Base-by-base conservation (phyloP, 2,113 vertebrate species). In the Podarcis raffonei region DNA sequence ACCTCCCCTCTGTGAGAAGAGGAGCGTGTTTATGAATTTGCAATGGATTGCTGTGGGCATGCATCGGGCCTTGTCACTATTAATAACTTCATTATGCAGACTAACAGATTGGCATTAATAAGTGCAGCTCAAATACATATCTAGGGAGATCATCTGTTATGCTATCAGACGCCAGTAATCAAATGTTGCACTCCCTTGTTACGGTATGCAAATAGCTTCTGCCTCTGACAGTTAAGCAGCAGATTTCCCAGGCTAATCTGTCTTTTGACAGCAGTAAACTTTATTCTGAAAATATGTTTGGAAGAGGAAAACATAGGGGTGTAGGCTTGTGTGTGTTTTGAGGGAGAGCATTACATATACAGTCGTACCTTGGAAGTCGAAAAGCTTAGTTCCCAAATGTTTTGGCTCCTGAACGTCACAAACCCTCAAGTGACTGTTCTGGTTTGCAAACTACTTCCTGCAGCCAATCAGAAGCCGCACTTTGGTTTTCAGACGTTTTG, bases 81-180 rank as follows among this genome's bases (percentile, higher is more conserved):
- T 75, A 89, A 83, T 88, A 74, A 80, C 78, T 66, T 6, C 30
- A 4, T 80, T 85, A 72, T 74, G 75, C 85, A 85, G 37, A 3
- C 0, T 8, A 86, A 91, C 81, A 87, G 87, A 82, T 57, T 42
- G 69, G 57, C 8, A 5, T 93, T 91, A 88, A 30, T 86, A 88
- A 83, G 35, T 79, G 81, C 74, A 88, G 89, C 62, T 88, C 37
- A 83, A 84, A 71, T 87, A 62, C 25, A 48, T 82, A 62, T 85
- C 89, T 35, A 68, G 37, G 81, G 83, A 90, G 82, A 93, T 83
- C 77, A 53, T 86, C 88, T 90, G 87, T 88, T 90, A 81, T 37
- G 90, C 23, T 89, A 1, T 82, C 77, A 71, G 62, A 65, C 81
- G 83, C n/a, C 88, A 82, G 42, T 87, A 87, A 75, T 22, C 81